Conservation (phyloP, 1,140 invertebrate genomes). For the Drosophila setifemur region DNA sequence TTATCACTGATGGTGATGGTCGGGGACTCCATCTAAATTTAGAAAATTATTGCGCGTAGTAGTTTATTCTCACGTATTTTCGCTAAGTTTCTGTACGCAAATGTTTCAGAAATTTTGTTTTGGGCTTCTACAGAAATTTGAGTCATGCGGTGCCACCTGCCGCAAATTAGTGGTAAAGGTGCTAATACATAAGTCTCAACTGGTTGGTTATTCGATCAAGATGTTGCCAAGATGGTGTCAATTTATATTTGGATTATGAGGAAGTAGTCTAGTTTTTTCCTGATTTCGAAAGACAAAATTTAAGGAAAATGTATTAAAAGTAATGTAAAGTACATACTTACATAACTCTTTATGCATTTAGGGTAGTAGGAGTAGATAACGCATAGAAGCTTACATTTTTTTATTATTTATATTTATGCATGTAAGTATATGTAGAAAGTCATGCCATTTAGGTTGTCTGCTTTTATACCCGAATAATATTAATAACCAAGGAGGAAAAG, state of each 20-base stretch:
- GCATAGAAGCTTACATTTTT: too few relatives aligned
- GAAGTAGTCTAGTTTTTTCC: background rate
- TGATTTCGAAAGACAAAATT: too few relatives aligned
- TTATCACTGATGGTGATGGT: constrained; percentile 8
- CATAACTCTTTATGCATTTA: too few relatives aligned
- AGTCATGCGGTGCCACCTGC: constrained; percentile 19
- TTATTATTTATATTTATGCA: too few relatives aligned
- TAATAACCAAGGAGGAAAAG: too few relatives aligned
- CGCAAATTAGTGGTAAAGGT: background rate
- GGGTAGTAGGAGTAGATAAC: too few relatives aligned
- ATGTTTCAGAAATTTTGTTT: constrained; percentile 19
- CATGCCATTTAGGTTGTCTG: too few relatives aligned
- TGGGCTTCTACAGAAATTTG: background rate
- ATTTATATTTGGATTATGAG: constrained; percentile 7
- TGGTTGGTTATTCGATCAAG: background rate
- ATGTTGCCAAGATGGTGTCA: background rate
- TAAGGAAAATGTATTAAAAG: background rate
- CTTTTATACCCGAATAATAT: too few relatives aligned
- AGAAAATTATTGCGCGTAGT: background rate
- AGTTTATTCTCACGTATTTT: background rate
- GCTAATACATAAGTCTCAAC: constrained; percentile 4
- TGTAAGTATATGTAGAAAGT: too few relatives aligned
- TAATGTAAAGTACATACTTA: too few relatives aligned
- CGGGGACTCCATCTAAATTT: constrained; percentile 19
- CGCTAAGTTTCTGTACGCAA: background rate